Base-by-base conservation (phyloP, 2,797 vertebrate genomes). In the Chelmon rostratus region DNA sequence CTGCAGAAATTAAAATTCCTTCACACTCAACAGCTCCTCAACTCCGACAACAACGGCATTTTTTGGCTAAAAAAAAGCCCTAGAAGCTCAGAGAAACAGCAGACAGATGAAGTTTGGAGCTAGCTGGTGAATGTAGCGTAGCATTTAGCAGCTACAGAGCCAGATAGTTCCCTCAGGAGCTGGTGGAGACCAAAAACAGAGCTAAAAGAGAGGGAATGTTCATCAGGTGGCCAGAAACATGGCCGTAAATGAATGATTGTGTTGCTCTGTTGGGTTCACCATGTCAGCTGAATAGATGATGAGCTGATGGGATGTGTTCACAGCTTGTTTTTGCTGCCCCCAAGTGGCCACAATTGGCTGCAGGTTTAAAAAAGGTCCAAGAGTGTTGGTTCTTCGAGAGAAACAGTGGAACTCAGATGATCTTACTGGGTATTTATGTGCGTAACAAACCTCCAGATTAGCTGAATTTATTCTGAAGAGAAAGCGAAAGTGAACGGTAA, bases 1-100 rank as follows among this genome's bases (percentile, higher is more conserved):
- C 54, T 65, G 72, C 35, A 40, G 33, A 38, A 69, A 74, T 58
- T 18, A 33, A 49, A 42, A 49, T 33, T 49, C 28, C 21, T 9
- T n/a, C 8, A 18, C 54, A 21, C 6, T 49, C 15, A 2, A 10
- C 37, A 47, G 7, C 50, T 37, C 46, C 42, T 31, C 52, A 1
- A 10, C 8, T 21, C 9, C 23, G 19, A 68, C 46, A 33, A 6
- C 25, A 15, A 47, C 33, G n/a, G n/a, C n/a, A 21, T 49, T n/a
- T n/a, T 21, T 3, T n/a, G 47, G n/a, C n/a, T n/a, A n/a, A n/a
- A n/a, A n/a, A 49, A 49, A 49, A 46, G 16, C 16, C 28, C 28
- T 3, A 28, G n/a, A n/a, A n/a, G n/a, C n/a, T n/a, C n/a, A n/a
- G n/a, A n/a, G 3, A 52, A 46, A 10, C 25, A 47, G 42, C 25